Conservation (phyloP, 2,113 vertebrate genomes). For the Dipodomys spectabilis region DNA sequence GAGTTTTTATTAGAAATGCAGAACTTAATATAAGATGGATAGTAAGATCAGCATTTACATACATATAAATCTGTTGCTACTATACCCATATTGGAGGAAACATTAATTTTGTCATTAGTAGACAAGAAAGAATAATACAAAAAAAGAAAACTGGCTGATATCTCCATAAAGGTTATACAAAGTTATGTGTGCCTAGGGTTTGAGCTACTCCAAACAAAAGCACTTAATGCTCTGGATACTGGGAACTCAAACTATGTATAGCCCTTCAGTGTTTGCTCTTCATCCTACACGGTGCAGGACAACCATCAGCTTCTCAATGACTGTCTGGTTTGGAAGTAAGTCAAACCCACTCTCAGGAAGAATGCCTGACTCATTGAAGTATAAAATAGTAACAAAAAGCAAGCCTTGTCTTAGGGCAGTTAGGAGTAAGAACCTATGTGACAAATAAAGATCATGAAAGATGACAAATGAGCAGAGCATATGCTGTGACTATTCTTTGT, state of each 20-base stretch:
- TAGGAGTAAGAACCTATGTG: no score
- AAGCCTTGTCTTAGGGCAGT: not conserved
- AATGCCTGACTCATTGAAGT: not conserved
- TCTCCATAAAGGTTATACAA: not conserved
- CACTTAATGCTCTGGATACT: not conserved
- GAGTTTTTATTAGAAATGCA: not conserved
- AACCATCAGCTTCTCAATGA: not conserved
- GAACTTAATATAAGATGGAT: not conserved
- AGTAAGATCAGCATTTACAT: not conserved
- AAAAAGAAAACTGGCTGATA: not conserved
- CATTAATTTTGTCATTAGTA: not conserved
- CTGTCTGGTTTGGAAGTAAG: not conserved
- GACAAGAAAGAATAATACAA: not conserved
- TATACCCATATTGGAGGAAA: not conserved
- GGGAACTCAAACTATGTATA: not conserved
- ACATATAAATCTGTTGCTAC: not conserved
- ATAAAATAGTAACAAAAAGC: not conserved
- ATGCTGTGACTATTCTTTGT: not conserved
- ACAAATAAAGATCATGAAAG: not conserved
- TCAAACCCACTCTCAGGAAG: not conserved
- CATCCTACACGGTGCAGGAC: not conserved
- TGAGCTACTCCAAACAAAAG: not conserved
- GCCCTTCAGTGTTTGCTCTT: not conserved
- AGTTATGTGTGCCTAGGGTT: not conserved
- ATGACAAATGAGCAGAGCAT: fast-evolving